phyloP scores from a whole-genome alignment of 2,797 vertebrate species.

The Lacerta bilineata region DNA sequence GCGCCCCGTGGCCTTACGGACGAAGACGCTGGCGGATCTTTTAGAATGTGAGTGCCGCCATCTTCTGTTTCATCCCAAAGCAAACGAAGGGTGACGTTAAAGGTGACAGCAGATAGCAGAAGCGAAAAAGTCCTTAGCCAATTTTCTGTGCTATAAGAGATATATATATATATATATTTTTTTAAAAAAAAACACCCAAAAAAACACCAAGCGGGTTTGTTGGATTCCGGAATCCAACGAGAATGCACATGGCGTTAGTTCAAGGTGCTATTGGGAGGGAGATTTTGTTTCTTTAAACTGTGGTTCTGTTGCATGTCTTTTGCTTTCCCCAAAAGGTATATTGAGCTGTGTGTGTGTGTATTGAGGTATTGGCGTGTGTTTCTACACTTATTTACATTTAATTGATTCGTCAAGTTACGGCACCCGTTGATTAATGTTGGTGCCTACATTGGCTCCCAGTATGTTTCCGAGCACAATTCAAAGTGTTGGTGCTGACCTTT shows the following conservation, averaged over 20 bases:
- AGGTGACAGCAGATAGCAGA: not conserved
- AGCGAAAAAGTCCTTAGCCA: not conserved
- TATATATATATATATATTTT: no score
- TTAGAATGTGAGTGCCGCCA: constrained; percentile 90
- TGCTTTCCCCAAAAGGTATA: not conserved
- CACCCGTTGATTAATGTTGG: no score
- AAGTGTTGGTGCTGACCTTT: no score
- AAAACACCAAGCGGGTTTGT: not conserved
- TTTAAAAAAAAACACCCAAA: not conserved
- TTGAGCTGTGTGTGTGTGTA: not conserved
- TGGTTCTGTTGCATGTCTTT: not conserved
- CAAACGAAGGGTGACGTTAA: not conserved
- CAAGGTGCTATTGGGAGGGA: not conserved
- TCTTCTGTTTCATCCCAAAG: not conserved
- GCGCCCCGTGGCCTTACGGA: constrained; percentile 91
- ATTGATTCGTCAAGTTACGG: not conserved
- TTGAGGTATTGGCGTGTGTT: not conserved
- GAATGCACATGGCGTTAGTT: not conserved
- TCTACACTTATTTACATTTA: not conserved
- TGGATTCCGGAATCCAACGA: not conserved
- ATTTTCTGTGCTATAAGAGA: not conserved
- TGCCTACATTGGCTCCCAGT: no score
- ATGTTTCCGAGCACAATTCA: no score
- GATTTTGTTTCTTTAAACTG: not conserved
- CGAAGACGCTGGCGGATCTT: constrained; percentile 96